Conservation (phyloP, 2,113 vertebrate species). For the Scomber scombrus region DNA sequence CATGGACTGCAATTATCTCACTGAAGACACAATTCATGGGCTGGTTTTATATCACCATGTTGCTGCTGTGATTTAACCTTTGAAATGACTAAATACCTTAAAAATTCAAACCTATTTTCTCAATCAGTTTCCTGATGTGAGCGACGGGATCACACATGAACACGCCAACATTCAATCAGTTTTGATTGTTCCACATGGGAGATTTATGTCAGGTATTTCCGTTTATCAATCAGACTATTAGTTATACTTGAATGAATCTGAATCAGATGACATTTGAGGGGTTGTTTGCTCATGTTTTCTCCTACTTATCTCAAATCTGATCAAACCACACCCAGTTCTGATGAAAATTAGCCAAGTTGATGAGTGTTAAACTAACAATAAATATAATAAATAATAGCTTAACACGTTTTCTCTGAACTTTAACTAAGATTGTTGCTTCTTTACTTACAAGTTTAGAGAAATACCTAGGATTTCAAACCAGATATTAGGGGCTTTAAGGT, state of each 20-base stretch:
- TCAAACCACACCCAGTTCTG: background rate
- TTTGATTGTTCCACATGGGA: too few species aligned
- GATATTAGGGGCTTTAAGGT: background rate
- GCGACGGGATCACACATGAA: too few species aligned
- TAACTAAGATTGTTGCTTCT: too few species aligned
- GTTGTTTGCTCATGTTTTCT: slow-evolving; percentile 10
- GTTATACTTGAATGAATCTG: background rate
- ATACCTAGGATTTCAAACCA: too few species aligned
- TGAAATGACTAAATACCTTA: too few species aligned
- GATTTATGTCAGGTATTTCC: background rate
- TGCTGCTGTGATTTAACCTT: too few species aligned
- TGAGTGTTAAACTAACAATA: background rate
- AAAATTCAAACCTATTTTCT: too few species aligned
- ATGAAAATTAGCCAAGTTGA: background rate
- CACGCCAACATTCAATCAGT: too few species aligned
- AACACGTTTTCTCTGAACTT: too few species aligned
- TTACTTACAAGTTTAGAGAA: too few species aligned
- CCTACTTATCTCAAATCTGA: background rate
- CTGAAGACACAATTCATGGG: background rate
- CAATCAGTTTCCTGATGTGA: too few species aligned
- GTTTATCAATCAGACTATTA: background rate
- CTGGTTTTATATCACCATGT: too few species aligned
- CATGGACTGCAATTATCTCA: slow-evolving; percentile 22
- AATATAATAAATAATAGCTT: background rate
- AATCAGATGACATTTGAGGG: background rate